These are phyloP conservation scores for Papilio dardanus DNA, from an alignment of 1,140 invertebrate species.

Conservation along the genomic window DNA sequence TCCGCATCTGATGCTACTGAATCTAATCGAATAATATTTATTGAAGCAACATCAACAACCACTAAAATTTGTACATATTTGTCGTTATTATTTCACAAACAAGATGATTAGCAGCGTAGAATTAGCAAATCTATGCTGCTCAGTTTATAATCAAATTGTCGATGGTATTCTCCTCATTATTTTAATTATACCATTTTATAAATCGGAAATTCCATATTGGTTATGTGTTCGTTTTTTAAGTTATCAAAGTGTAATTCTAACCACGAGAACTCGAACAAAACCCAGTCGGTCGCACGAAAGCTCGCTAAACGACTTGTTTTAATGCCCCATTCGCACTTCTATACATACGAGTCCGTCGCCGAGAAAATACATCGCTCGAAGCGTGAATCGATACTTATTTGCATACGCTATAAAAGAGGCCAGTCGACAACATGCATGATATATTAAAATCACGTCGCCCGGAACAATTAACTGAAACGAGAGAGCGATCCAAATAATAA, in stretches of 20 bases:
- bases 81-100: neutral
- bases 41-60: neutral
- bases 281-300: conserved; percentile 38
- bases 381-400: conserved; percentile 65
- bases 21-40: conserved; percentile 39
- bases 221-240: neutral
- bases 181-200: no score
- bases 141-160: no score
- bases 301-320: conserved; percentile 50
- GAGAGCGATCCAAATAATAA: conserved; percentile 79
- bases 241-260: conserved; percentile 30
- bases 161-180: no score
- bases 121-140: neutral
- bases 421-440: conserved; percentile 75
- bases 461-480: conserved; percentile 78
- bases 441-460: conserved; percentile 79
- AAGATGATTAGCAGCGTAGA: neutral
- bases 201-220: no score
- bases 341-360: conserved; percentile 43
- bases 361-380: conserved; percentile 43
- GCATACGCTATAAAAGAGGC: conserved; percentile 74
- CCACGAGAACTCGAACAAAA: conserved; percentile 40
- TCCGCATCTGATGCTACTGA: conserved; percentile 48
- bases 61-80: neutral
- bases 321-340: conserved; percentile 58